These are phyloP conservation scores for Protonemura montana DNA, from an alignment of 2,888 invertebrate genomes.

Conservation along the genomic window DNA sequence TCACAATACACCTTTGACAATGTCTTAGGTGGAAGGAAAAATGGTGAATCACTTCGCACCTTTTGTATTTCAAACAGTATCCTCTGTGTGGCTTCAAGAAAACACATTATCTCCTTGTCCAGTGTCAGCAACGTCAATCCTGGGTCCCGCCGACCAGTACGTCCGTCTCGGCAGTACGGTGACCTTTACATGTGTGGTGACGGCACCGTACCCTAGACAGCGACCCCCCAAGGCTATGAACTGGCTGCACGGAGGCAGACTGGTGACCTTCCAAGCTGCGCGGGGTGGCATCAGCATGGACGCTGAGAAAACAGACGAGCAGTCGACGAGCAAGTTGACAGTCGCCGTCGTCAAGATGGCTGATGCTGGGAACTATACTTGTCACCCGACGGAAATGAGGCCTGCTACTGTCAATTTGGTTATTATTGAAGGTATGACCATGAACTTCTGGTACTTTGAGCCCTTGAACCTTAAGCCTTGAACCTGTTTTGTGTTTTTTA, in stretches of 20 bases:
- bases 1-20: no score
- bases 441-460: conserved; percentile 46
- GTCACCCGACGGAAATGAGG: conserved; percentile 67
- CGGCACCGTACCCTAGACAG: conserved; percentile 57
- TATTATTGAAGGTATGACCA: conserved; percentile 74
- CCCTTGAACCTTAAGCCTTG: no score
- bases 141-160: conserved; percentile 65
- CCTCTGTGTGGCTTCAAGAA: no score
- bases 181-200: conserved; percentile 66
- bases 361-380: conserved; percentile 71
- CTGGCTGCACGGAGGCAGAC: conserved; percentile 66
- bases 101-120: neutral
- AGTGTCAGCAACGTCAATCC: conserved; percentile 59
- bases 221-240: conserved; percentile 61
- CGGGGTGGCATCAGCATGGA: conserved; percentile 70
- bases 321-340: conserved; percentile 67
- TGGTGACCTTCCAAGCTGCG: conserved; percentile 60
- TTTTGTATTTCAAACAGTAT: no score
- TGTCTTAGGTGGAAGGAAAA: no score
- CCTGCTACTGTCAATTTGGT: conserved; percentile 68
- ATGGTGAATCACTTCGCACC: no score
- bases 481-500: no score
- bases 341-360: conserved; percentile 65
- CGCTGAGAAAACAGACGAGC: conserved; percentile 65
- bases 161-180: conserved; percentile 64